phyloP scores from a whole-genome alignment of 2,888 invertebrate genomes.

The Agapostemon virescens region DNA sequence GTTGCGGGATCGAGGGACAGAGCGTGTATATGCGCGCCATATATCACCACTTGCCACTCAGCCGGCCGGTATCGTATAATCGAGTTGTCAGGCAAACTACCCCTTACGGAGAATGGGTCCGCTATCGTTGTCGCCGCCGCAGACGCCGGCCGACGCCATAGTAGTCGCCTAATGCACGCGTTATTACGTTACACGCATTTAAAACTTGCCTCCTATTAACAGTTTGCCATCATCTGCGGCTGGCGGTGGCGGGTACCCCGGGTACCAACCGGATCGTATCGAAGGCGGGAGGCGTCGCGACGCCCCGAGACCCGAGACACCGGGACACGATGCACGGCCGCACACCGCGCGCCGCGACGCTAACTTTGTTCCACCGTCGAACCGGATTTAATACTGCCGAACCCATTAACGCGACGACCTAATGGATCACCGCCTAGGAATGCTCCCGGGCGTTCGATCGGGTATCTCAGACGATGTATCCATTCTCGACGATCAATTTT shows the following conservation, averaged over 20 bases:
- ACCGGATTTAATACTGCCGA: conserved; percentile 59
- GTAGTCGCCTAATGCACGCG: conserved; percentile 71
- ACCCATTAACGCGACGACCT: conserved; percentile 47
- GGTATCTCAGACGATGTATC: neutral
- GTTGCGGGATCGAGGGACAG: neutral
- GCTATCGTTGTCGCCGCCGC: conserved; percentile 69
- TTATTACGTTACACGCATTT: conserved; percentile 73
- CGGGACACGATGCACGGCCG: conserved; percentile 25
- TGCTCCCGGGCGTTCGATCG: neutral
- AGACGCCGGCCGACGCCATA: conserved; percentile 69
- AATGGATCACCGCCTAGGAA: conserved; percentile 38
- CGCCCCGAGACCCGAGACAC: conserved; percentile 13
- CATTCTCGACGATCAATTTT: neutral
- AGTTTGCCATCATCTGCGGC: conserved; percentile 67
- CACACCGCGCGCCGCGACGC: conserved; percentile 12
- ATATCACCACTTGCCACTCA: conserved; percentile 76
- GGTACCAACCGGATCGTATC: conserved; percentile 52
- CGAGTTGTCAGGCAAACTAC: conserved; percentile 77
- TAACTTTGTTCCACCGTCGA: conserved; percentile 60
- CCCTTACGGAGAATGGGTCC: conserved; percentile 72
- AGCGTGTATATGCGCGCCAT: conserved; percentile 67
- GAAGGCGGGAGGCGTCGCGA: conserved; percentile 40
- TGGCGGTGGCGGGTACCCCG: conserved; percentile 22
- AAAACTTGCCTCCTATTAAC: conserved; percentile 72
- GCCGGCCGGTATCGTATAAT: conserved; percentile 72